A percentile compares a stretch with the other conserved stretches of the same genome.
Conservation (phyloP, 2,888 invertebrate genomes). For the Aphidoletes aphidimyza region DNA sequence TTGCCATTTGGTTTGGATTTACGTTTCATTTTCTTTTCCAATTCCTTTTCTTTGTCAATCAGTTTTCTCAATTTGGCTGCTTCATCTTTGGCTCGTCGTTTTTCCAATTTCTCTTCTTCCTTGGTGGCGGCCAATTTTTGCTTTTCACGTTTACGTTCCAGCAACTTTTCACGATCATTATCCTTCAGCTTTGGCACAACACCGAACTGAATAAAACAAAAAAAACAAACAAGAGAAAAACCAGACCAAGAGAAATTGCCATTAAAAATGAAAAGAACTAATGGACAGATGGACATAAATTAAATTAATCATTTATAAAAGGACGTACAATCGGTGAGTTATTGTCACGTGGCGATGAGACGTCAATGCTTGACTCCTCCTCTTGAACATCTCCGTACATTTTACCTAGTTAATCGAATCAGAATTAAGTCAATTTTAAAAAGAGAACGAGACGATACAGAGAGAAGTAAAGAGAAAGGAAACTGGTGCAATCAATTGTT, state of each 20-base stretch:
- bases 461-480: no score
- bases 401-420: conserved; percentile 58
- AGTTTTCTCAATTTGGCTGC: conserved; percentile 64
- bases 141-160: conserved; percentile 73
- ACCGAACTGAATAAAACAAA: conserved; percentile 67
- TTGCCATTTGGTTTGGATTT: conserved; percentile 64
- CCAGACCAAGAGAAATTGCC: neutral
- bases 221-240: neutral
- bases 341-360: conserved; percentile 73
- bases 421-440: neutral
- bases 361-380: conserved; percentile 74
- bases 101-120: conserved; percentile 77
- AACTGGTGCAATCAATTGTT: neutral
- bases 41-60: conserved; percentile 75
- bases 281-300: neutral
- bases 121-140: conserved; percentile 70
- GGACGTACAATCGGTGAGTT: conserved; percentile 72
- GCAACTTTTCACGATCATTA: conserved; percentile 70
- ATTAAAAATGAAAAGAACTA: conserved; percentile 19
- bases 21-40: conserved; percentile 72
- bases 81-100: conserved; percentile 75
- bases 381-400: conserved; percentile 65
- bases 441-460: no score
- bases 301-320: neutral
- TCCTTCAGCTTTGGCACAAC: conserved; percentile 70